A percentile compares a stretch with the other conserved stretches of the same genome.
Evolutionary conservation across 2,797 vertebrate genomes (phyloP).

Genomic region (Antrozous pallidus): DNA sequence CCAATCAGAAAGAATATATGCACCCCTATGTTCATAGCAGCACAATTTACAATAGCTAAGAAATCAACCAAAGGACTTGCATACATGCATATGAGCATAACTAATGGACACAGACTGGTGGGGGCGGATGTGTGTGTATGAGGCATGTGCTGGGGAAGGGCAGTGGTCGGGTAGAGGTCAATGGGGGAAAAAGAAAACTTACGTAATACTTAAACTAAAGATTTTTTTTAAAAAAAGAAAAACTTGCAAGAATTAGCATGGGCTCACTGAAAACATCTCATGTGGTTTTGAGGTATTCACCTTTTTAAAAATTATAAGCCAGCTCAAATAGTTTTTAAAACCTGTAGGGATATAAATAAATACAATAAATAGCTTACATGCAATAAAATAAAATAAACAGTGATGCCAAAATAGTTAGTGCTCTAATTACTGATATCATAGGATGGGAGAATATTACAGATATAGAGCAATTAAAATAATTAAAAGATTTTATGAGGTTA

Average conservation of each 20-base stretch:
- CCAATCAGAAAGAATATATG: too few relatives aligned
- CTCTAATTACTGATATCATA: neutral
- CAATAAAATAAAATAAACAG: neutral
- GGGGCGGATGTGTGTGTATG: too few relatives aligned
- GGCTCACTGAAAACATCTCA: neutral
- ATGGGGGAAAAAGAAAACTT: too few relatives aligned
- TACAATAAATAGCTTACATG: neutral
- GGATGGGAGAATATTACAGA: neutral
- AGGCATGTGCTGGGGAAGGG: too few relatives aligned
- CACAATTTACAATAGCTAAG: too few relatives aligned
- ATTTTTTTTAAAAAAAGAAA: too few relatives aligned
- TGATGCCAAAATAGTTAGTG: neutral
- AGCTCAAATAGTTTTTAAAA: neutral
- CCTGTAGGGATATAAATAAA: neutral
- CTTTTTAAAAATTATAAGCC: neutral
- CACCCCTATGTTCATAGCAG: too few relatives aligned
- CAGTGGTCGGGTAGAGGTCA: too few relatives aligned
- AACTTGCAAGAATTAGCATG: neutral
- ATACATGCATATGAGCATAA: too few relatives aligned
- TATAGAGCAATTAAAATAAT: slow-evolving; percentile 1
- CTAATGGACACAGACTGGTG: too few relatives aligned
- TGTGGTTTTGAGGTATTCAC: neutral
- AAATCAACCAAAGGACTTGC: too few relatives aligned
- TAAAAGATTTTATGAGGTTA: slow-evolving; percentile 13
- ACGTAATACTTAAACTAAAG: too few relatives aligned